Evolutionary conservation across 2,888 invertebrate genomes (phyloP), one percentile per base, ranked within the genome.

Genomic region (Lasiommata megera): DNA sequence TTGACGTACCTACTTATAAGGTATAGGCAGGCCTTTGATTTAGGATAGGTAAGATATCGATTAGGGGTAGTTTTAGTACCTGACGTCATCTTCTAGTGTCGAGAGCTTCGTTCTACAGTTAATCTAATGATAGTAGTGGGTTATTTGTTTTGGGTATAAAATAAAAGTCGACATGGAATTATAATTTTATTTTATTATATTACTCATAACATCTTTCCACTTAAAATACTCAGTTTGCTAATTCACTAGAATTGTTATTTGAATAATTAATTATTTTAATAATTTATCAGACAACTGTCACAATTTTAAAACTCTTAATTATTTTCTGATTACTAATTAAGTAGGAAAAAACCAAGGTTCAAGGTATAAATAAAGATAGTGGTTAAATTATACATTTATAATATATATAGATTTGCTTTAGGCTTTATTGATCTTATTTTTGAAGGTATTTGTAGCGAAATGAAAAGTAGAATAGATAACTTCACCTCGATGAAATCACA

Each of bases 211-310:
- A 90, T 89, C 80, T 80, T 82, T 79, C 71, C 74, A 52, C 87
- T 88, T 88, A 86, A 80, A 73, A 82, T 84, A 88, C 80, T 87
- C 87, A 83, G 84, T 78, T 82, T 40, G 23, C 89, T 89, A 88
- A 82, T 84, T 86, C 74, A 77, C 89, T 89, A 89, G 81, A 84
- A 80, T 85, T 83, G 82, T 87, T 84, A 86, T 86, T 88, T 83
- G 87, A 87, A 85, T 84, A 82, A 79, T 84, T 84, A 79, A 80
- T 60, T 60, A 82, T 83, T 85, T 83, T 79, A 83, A 81, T 85
- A 82, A 83, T 85, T 82, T 85, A 80, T 80, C 84, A 84, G 80
- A 84, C 77, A 83, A 83, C 76, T 84, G 81, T 83, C 81, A 84
- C 76, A 79, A 70, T 80, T 82, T 51, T 74, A 79, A 84, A 85